Evolutionary conservation across 2,888 invertebrate genomes (phyloP), one percentile per base, ranked within the genome.

Genomic region (Helobdella robusta): DNA sequence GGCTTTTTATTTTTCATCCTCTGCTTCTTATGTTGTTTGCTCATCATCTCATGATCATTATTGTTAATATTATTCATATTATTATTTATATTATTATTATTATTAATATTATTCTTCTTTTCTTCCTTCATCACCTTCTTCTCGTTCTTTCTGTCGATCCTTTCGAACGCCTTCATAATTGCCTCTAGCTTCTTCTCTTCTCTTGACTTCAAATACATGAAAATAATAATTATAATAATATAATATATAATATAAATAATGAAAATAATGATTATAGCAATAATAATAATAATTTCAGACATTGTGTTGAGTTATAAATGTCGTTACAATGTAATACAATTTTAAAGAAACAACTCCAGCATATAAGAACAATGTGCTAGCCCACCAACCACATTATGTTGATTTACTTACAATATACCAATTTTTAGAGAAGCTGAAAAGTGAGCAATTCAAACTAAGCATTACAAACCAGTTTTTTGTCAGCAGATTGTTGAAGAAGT

Each of bases 131-230:
- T 48, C n/a, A 40, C 44, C 62, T 48, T 62, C 44, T 44, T 62
- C 50, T 62, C 62, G 11, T 50, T 62, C 62, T 62, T 62, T 25
- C 52, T 65, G 30, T 65, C 60, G 0, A 65, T 65, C 30, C 59
- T 20, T 56, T 65, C 65, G 23, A 65, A 65, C 23, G 65, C 65
- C 52, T 65, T 65, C 65, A 65, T 65, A n/a, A 65, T 65, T 20
- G 65, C 65, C 34, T 65, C 65, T 30, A 65, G 52, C 59, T 65
- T 65, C 59, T 65, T 65, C 25, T 65, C 65, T 32, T 65, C 65
- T 18, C 65, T 59, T 6, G 65, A 48, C 65, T 65, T 36, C 5
- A 23, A 25, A 4, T 35, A 52, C n/a, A 52, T 11, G 20, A 15
- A 15, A 44, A 60, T 28, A 44, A 60, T 20, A 0, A 40, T n/a